Conservation (phyloP, 2,113 vertebrate species). For the Okapia johnstoni region DNA sequence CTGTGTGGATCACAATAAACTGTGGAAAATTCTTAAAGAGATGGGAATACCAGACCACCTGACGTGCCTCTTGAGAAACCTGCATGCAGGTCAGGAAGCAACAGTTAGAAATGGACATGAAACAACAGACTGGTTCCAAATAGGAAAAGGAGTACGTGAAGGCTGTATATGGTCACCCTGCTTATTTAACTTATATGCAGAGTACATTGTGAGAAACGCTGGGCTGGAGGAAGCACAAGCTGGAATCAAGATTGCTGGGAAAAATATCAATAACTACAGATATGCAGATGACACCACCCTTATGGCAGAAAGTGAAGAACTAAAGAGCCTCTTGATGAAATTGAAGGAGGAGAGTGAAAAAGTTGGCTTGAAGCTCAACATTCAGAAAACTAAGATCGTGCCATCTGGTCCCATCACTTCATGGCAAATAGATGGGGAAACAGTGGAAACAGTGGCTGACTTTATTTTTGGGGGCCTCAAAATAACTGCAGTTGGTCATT, state of each 20-base stretch:
- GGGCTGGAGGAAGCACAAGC: background rate
- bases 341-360: background rate
- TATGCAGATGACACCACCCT: background rate
- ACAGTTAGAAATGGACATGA: background rate
- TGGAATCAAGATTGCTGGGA: accelerated
- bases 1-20: background rate
- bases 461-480: no score
- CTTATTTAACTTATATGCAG: background rate
- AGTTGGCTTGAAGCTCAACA: background rate
- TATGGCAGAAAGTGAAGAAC: background rate
- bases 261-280: background rate
- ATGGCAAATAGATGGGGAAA: background rate
- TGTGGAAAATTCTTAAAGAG: background rate
- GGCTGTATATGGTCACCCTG: accelerated
- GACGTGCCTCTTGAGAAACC: background rate
- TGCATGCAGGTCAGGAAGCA: background rate
- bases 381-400: background rate
- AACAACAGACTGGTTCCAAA: background rate
- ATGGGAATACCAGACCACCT: background rate
- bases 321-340: background rate
- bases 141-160: background rate
- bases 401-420: accelerated
- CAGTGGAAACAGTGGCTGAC: no score
- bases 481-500: background rate
- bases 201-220: background rate